Evolutionary conservation across 2,888 invertebrate genomes (phyloP).

Genomic region (Caenorhabditis sp.): DNA sequence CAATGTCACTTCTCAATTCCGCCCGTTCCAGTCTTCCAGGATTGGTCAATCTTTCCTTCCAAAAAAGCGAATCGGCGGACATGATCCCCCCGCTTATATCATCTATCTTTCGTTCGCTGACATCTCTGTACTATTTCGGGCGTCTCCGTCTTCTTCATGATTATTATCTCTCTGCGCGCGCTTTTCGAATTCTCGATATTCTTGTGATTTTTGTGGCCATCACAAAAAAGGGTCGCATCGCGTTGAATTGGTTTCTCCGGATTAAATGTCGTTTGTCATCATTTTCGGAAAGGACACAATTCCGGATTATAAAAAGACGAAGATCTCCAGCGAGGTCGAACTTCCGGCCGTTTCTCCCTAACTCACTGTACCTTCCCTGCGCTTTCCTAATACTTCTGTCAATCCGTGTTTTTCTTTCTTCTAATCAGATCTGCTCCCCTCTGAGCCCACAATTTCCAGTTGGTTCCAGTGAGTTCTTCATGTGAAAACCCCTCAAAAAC

Average conservation of each 20-base stretch:
- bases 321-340: too few species aligned
- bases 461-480: too few species aligned
- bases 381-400: too few species aligned
- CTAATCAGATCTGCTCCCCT: too few species aligned
- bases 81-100: background rate
- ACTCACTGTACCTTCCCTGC: too few species aligned
- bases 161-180: constrained; percentile 38
- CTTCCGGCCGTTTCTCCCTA: too few species aligned
- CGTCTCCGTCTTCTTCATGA: constrained; percentile 28
- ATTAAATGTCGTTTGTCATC: constrained; percentile 12
- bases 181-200: constrained; percentile 22
- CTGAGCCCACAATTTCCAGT: too few species aligned
- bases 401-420: too few species aligned
- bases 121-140: constrained; percentile 38
- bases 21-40: constrained; percentile 5
- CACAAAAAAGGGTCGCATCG: background rate
- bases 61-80: background rate
- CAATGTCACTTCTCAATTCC: too few species aligned
- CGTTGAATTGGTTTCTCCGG: background rate
- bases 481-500: too few species aligned
- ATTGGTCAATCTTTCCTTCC: background rate
- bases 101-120: background rate
- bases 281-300: background rate
- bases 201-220: constrained; percentile 23
- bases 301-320: constrained; percentile 1